Conservation (phyloP, 2,113 vertebrate genomes). For the Willisornis vidua region DNA sequence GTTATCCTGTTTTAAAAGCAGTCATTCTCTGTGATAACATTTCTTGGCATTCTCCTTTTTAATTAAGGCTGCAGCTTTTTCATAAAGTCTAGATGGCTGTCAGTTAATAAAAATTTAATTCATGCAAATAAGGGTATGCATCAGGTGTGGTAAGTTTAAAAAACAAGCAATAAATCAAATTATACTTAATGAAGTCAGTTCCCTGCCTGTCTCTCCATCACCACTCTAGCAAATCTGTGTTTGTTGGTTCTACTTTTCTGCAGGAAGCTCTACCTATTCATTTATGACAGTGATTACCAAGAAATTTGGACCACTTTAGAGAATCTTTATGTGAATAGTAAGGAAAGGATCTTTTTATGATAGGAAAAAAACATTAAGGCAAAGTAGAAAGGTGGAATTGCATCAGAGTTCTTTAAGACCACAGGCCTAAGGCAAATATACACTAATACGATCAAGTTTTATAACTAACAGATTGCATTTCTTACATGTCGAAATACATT, state of each 20-base stretch:
- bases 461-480: not conserved
- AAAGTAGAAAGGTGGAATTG: not conserved
- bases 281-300: not conserved
- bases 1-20: not conserved
- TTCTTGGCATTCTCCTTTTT: not conserved
- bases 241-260: not conserved
- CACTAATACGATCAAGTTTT: not conserved
- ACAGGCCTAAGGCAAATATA: not conserved
- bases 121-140: not conserved
- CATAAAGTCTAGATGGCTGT: not conserved
- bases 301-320: not conserved
- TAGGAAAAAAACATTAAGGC: not conserved
- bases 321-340: not conserved
- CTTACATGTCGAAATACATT: not conserved
- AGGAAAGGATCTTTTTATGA: not conserved
- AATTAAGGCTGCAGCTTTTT: not conserved
- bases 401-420: not conserved
- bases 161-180: not conserved
- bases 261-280: not conserved
- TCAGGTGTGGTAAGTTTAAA: not conserved
- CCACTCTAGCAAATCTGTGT: not conserved
- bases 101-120: not conserved
- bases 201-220: not conserved
- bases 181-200: not conserved
- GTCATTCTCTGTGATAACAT: not conserved